These are phyloP conservation scores for Enhydra lutris DNA, from an alignment of 2,113 vertebrate genomes.

Conservation along the genomic window DNA sequence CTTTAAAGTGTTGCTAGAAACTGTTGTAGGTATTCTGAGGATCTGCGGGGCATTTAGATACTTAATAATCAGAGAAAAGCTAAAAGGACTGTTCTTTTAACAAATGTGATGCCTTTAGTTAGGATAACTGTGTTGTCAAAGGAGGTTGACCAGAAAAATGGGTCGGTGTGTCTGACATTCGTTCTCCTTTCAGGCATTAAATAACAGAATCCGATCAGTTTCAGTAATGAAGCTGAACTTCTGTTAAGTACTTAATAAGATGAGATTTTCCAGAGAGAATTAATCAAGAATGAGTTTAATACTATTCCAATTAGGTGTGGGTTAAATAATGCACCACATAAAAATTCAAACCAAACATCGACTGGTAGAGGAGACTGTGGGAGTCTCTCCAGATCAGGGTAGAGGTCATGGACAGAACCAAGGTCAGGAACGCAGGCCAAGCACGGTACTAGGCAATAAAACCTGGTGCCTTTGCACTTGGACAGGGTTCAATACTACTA, in stretches of 20 bases:
- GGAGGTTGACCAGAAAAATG: constrained; percentile 1
- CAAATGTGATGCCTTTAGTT: background rate
- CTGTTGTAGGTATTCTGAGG: background rate
- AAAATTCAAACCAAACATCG: constrained; percentile 21
- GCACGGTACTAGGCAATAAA: background rate
- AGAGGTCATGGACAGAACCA: background rate
- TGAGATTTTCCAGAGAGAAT: constrained; percentile 46
- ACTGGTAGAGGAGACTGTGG: background rate
- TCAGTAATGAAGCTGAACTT: constrained; percentile 29
- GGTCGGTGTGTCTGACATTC: background rate
- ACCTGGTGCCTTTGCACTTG: background rate
- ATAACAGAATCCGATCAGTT: background rate
- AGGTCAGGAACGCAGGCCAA: background rate
- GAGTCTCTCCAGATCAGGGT: background rate
- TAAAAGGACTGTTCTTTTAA: background rate
- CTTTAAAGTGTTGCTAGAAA: background rate
- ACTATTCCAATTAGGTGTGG: constrained; percentile 42
- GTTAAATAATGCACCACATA: constrained; percentile 43
- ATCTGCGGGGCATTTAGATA: background rate
- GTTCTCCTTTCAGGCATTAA: constrained; percentile 23
- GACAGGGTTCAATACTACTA: background rate
- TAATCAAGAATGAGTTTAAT: constrained; percentile 53
- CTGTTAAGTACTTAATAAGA: constrained; percentile 50
- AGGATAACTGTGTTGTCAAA: background rate
- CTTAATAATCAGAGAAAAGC: background rate